Evolutionary conservation across 1,140 invertebrate species (phyloP).

Genomic region (Drosophila murphyi): DNA sequence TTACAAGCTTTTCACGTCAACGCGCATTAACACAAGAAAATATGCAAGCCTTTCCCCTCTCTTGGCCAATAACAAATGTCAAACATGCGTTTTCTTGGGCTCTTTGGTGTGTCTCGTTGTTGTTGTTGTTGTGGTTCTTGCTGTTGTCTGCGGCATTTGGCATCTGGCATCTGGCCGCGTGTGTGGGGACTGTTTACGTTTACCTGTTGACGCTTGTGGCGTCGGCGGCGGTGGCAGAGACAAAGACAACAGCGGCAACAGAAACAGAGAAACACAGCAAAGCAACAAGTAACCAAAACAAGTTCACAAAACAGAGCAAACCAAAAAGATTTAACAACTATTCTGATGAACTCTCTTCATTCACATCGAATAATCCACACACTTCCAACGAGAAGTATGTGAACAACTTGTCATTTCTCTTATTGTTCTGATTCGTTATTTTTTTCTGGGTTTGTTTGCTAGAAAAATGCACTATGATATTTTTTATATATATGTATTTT

Average conservation of each 20-base stretch:
- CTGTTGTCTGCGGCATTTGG: conserved; percentile 31
- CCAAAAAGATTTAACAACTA: conserved; percentile 23
- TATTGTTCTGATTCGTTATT: too few species aligned
- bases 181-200: conserved; percentile 66
- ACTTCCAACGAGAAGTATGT: background rate
- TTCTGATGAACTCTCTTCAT: too few species aligned
- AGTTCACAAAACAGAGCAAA: conserved; percentile 66
- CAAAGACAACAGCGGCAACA: conserved; percentile 24
- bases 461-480: too few species aligned
- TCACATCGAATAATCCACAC: conserved; percentile 15
- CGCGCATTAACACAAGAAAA: conserved; percentile 34
- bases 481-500: too few species aligned
- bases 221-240: conserved; percentile 18
- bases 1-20: conserved; percentile 41
- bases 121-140: too few species aligned
- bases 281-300: conserved; percentile 77
- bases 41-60: conserved; percentile 38
- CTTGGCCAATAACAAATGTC: conserved; percentile 72
- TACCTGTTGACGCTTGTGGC: conserved; percentile 71
- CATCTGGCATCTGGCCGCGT: conserved; percentile 27
- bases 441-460: too few species aligned
- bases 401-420: background rate
- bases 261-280: conserved; percentile 28
- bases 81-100: conserved; percentile 60
- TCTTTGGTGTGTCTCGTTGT: conserved; percentile 28